Evolutionary conservation across 2,888 invertebrate species (phyloP).

Genomic region (Plutella xylostella): DNA sequence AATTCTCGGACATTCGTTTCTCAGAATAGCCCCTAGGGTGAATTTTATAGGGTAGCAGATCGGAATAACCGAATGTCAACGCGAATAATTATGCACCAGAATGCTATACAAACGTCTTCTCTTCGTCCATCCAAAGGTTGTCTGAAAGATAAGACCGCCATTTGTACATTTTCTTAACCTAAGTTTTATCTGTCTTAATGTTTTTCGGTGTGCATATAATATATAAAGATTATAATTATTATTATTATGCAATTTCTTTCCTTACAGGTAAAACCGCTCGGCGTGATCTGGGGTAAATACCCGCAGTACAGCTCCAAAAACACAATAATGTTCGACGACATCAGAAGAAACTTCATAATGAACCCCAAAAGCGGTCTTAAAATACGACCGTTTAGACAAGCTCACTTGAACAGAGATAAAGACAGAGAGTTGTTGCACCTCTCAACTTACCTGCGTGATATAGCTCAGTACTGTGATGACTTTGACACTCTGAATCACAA

Average conservation of each 20-base stretch:
- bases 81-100: no score
- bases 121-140: no score
- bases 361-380: slow-evolving; percentile 94
- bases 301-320: slow-evolving; percentile 89
- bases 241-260: not conserved
- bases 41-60: no score
- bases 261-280: slow-evolving; percentile 88
- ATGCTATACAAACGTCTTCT: no score
- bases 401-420: slow-evolving; percentile 86
- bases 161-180: no score
- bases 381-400: slow-evolving; percentile 91
- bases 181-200: no score
- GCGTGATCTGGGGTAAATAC: slow-evolving; percentile 97
- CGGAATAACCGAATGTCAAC: no score
- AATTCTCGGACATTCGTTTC: no score
- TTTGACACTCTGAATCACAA: slow-evolving; percentile 88
- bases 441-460: slow-evolving; percentile 84
- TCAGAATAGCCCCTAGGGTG: no score
- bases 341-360: slow-evolving; percentile 96
- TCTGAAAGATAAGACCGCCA: no score
- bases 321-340: slow-evolving; percentile 98
- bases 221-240: no score
- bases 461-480: slow-evolving; percentile 84
- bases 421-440: slow-evolving; percentile 87
- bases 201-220: no score